A percentile compares a stretch with the other conserved stretches of the same genome.
Conservation (phyloP, 2,113 vertebrate species). For the Bambusicola thoracicus region DNA sequence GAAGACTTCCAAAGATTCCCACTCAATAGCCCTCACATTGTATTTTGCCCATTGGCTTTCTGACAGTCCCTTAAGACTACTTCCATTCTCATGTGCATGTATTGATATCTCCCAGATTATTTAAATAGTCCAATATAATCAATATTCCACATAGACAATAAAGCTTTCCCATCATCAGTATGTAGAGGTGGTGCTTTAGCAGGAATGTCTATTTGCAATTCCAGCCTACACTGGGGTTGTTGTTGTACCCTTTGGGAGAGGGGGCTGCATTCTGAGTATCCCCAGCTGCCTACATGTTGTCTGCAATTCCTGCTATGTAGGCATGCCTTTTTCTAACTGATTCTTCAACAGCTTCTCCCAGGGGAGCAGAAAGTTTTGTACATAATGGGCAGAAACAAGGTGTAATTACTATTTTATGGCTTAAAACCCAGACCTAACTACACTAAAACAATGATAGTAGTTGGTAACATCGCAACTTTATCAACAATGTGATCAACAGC, state of each 20-base stretch:
- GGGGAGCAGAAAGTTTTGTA: not conserved
- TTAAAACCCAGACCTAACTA: not conserved
- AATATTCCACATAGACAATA: not conserved
- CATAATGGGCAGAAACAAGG: not conserved
- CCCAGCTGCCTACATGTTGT: not conserved
- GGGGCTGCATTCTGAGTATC: not conserved
- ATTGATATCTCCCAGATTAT: not conserved
- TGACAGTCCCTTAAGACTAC: not conserved
- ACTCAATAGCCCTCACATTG: not conserved
- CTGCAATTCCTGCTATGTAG: not conserved
- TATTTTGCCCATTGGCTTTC: not conserved
- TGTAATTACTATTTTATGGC: not conserved
- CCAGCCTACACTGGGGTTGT: not conserved
- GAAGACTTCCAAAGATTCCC: too few species aligned
- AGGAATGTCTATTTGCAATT: not conserved
- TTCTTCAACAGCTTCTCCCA: not conserved
- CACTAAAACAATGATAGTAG: not conserved
- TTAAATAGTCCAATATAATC: not conserved
- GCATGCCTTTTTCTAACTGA: not conserved
- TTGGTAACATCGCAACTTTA: not conserved
- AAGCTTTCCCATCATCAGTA: not conserved
- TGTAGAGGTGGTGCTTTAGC: not conserved
- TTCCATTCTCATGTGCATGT: not conserved
- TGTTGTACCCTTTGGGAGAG: not conserved
- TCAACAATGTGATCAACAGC: accelerated